Evolutionary conservation across 2,113 vertebrate species (phyloP), one percentile per base, ranked within the genome.

Genomic region (Calidris pygmaea): DNA sequence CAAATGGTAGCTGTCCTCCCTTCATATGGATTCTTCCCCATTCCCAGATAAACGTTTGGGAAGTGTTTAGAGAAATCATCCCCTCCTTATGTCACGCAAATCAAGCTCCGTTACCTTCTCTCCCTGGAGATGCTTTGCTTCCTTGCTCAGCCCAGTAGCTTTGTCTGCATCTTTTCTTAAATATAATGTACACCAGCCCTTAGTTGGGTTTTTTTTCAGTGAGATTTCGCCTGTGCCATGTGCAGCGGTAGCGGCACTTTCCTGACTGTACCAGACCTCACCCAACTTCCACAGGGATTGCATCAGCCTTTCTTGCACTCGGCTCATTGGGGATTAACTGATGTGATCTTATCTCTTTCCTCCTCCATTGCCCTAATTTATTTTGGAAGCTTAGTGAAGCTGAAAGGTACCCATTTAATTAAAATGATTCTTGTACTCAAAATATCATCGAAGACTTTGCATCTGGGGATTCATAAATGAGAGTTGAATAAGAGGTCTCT

Each of bases 281-380:
- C 74, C 48, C 56, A 94, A 39, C 39, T 93, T 82, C 89, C 66
- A 10, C 1, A 1, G 30, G 39, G 70, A 96, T 96, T 95, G 92
- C 96, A 95, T 97, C 92, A 95, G 78, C 90, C 70, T 68, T 56
- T 53, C 34, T 60, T 77, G 30, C 5, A 23, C 26, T 89, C 20
- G 11, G 48, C 80, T 80, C 24, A 39, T 65, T 0, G 6, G 37
- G 21, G 41, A 50, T 60, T 62, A 65, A 26, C 56, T 37, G 68
- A 2, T 37, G 37, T n/a, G 37, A 78, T 81, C 52, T 55, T 43
- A 35, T 16, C 55, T 63, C 43, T 45, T 87, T 48, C 48, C 16
- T 92, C 41, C 22, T 81, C n/a, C 7, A 6, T 4, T 56, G 27
- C 4, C 34, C 55, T 32, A 8, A 5, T 89, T 89, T 91, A 62